Conservation (phyloP, 2,113 vertebrate species). For the Aspiorhynchus laticeps region DNA sequence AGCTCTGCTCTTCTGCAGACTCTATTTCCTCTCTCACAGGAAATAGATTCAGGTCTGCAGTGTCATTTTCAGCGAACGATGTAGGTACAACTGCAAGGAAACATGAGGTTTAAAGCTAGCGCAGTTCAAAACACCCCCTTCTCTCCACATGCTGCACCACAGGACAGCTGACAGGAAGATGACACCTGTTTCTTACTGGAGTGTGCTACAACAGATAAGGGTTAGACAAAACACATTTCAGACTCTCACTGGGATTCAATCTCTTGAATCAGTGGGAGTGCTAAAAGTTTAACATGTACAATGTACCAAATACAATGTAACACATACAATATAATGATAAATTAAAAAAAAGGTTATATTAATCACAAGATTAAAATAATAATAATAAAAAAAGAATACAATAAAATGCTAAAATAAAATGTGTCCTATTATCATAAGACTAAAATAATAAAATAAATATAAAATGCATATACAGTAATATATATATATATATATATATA, state of each 20-base stretch:
- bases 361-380: no score
- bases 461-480: no score
- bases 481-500: no score
- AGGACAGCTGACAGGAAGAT: slow-evolving; percentile 25
- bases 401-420: no score
- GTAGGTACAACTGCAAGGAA: not conserved
- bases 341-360: no score
- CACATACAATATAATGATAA: no score
- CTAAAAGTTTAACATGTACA: not conserved
- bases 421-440: not conserved
- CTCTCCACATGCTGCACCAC: not conserved
- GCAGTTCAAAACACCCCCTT: not conserved
- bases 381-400: no score
- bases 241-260: not conserved
- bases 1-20: not conserved
- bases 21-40: not conserved
- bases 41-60: slow-evolving; percentile 8
- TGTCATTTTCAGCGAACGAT: not conserved
- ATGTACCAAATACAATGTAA: no score
- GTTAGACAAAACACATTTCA: not conserved
- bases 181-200: slow-evolving; percentile 20
- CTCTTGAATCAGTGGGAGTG: not conserved
- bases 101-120: slow-evolving; percentile 17
- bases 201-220: not conserved
- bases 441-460: not conserved